Percentiles rank a stretch among this genome's conserved stretches.
phyloP scores from a whole-genome alignment of 1,140 invertebrate genomes.

The Helicoverpa armigera region DNA sequence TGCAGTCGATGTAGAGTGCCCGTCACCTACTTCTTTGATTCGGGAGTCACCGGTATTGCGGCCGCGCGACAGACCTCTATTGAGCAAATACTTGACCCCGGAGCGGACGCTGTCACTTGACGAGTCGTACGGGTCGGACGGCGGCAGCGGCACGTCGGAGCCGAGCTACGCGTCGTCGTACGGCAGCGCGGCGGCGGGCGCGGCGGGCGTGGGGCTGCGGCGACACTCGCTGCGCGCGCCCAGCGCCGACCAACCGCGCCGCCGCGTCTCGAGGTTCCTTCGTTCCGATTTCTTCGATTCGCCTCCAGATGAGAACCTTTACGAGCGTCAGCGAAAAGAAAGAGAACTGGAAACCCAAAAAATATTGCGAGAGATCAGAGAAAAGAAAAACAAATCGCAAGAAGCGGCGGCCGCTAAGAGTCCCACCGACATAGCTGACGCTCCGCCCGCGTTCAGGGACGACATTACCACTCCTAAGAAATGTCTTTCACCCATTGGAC shows the following conservation, averaged over 20 bases:
- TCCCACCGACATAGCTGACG: conserved; percentile 61
- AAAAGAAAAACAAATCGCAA: conserved; percentile 86
- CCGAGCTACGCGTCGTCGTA: conserved; percentile 81
- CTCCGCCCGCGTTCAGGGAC: conserved; percentile 62
- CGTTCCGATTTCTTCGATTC: conserved; percentile 93
- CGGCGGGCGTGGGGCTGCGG: conserved; percentile 65
- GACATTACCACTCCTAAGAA: conserved; percentile 68
- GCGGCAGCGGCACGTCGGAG: conserved; percentile 73
- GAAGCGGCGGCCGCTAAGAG: conserved; percentile 68
- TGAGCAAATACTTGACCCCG: conserved; percentile 87
- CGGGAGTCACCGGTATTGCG: conserved; percentile 49
- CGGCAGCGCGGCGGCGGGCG: conserved; percentile 46
- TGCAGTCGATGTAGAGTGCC: conserved; percentile 34
- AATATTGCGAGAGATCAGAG: conserved; percentile 88
- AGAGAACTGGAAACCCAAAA: conserved; percentile 89
- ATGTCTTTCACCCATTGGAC: conserved; percentile 76
- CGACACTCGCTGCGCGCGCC: conserved; percentile 78
- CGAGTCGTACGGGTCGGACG: conserved; percentile 71
- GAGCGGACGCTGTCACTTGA: conserved; percentile 72
- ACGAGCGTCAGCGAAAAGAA: conserved; percentile 90
- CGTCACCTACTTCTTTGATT: conserved; percentile 14
- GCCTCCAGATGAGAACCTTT: conserved; percentile 90
- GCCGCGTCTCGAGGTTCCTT: conserved; percentile 90
- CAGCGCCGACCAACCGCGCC: conserved; percentile 72
- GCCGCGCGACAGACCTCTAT: conserved; percentile 85